Percentiles rank a stretch among this genome's conserved stretches.
Evolutionary conservation across 30 jellyfish, hydroid and myxozoan species (phyloP).

Genomic region (Hydra vulgaris): DNA sequence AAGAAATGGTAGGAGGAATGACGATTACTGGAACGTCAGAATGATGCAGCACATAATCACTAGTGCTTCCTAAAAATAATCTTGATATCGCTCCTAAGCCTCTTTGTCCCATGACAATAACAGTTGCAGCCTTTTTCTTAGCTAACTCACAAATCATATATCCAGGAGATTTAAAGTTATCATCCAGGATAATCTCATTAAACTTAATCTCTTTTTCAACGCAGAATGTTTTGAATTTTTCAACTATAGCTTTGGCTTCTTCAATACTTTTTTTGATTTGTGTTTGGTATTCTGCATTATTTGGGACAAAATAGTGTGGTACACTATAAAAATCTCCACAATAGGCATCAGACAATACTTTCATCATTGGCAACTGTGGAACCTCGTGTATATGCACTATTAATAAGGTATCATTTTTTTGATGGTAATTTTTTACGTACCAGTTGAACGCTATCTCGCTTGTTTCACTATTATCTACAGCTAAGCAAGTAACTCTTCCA

Average conservation of each 20-base stretch:
- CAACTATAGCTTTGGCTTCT: constrained; percentile 34
- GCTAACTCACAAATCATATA: constrained; percentile 57
- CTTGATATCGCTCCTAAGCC: constrained; percentile 78
- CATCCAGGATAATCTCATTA: constrained; percentile 43
- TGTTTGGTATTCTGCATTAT: constrained; percentile 49
- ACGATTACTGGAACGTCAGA: constrained; percentile 53
- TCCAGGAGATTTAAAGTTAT: constrained; percentile 61
- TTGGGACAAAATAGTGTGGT: too few relatives aligned
- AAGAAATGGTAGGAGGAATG: not conserved
- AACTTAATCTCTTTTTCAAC: constrained; percentile 39
- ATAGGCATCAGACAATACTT: constrained; percentile 47
- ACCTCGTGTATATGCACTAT: constrained; percentile 40
- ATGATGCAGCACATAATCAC: constrained; percentile 82
- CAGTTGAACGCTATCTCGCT: constrained; percentile 66
- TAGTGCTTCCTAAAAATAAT: constrained; percentile 70
- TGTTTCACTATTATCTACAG: constrained; percentile 56
- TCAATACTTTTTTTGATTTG: constrained; percentile 34
- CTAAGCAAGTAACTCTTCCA: constrained; percentile 41
- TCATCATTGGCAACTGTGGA: constrained; percentile 49
- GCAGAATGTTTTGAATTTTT: constrained; percentile 38
- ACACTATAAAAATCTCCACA: too few relatives aligned
- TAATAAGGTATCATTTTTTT: constrained; percentile 45
- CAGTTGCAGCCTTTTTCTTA: constrained; percentile 42
- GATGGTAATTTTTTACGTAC: constrained; percentile 57
- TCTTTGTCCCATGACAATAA: constrained; percentile 68